Evolutionary conservation across 2,113 vertebrate species (phyloP).

Genomic region (Jacana jacana): DNA sequence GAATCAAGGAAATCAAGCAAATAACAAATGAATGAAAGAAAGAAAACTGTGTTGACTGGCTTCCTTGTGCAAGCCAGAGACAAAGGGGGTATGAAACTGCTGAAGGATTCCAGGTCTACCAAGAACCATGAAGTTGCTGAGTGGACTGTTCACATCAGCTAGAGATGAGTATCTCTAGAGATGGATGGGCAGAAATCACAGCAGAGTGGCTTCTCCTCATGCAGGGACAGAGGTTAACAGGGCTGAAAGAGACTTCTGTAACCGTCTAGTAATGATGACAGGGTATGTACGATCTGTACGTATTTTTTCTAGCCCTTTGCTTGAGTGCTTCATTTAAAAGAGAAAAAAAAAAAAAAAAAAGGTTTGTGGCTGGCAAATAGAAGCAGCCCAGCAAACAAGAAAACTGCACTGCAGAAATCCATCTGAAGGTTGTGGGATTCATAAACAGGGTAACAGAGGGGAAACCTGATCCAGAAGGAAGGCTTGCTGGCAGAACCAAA

Average conservation of each 20-base stretch:
- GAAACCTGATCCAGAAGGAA: neutral
- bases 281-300: neutral
- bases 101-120: neutral
- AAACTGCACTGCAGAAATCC: neutral
- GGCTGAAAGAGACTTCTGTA: neutral
- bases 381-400: neutral
- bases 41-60: neutral
- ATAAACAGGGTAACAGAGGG: neutral
- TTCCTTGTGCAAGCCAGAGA: neutral
- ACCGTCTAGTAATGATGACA: neutral
- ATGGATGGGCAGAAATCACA: neutral
- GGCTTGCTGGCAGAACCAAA: neutral
- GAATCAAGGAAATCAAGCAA: neutral
- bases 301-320: neutral
- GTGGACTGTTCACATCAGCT: neutral
- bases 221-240: neutral
- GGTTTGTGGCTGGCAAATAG: neutral
- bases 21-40: neutral
- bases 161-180: neutral
- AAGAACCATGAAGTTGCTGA: neutral
- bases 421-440: neutral
- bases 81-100: neutral
- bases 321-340: neutral
- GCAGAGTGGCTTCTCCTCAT: neutral
- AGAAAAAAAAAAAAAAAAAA: neutral